Base-by-base conservation (phyloP, 2,797 vertebrate genomes). In the Rousettus madagascariensis region DNA sequence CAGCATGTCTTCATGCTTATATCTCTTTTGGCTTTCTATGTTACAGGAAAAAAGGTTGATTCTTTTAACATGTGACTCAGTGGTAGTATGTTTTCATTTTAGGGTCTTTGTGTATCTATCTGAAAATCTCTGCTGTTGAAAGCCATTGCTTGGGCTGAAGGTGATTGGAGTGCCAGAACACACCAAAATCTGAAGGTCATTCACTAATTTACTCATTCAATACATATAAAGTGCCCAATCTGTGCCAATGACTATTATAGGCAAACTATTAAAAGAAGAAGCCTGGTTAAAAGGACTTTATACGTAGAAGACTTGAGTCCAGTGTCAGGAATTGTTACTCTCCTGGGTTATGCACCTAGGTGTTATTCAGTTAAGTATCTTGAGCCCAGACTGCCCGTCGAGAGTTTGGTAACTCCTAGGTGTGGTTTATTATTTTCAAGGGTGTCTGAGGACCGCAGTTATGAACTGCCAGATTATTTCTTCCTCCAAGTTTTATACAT, bases 121-220 rank as follows among this genome's bases (percentile, higher is more conserved):
- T 63, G 72, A 89, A 86, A 86, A 92, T 86, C 72, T 72, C 65
- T 72, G 65, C 78, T 68, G 13, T 38, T 69, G 43, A 91, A 80
- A n/a, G 38, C 16, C 59, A 33, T 71, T 91, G 38, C 33, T 82
- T 71, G 22, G 36, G 33, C 51, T 33, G 82, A 90, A 61, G 41
- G 36, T 86, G 19, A 69, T 1, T 90, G 57, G 24, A 79, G 6
- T 57, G 8, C 30, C 49, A 94, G 74, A 79, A 61, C 38, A 90
- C 2, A n/a, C 19, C 30, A 24, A 75, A 82, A 65, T 53, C 15
- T 57, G 26, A 82, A 63, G 10, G 5, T 69, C 30, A 53, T 89
- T 92, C 38, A 71, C 68, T 72, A 8, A 87, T 74, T 49, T 33
- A 51, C 80, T 46, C 13, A 46, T 46, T 68, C 59, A 69, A 20